Percentiles rank a stretch among this genome's conserved stretches.
These are phyloP conservation scores for Oryzias curvinotus DNA, from an alignment of 2,113 vertebrate species.

Conservation along the genomic window DNA sequence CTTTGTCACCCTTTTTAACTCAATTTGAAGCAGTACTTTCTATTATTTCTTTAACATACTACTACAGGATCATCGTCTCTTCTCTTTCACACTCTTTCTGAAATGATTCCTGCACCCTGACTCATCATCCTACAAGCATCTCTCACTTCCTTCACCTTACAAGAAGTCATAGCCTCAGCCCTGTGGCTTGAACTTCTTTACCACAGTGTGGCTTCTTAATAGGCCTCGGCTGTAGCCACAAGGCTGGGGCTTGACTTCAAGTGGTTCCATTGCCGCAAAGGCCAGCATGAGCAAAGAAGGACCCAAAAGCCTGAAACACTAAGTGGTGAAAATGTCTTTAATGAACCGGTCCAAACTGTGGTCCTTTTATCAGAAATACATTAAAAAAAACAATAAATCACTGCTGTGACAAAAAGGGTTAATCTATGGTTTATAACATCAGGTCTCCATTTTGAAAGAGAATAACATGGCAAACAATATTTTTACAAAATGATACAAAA, in stretches of 20 bases:
- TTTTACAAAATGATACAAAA: too few relatives aligned
- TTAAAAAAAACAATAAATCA: constrained; percentile 34
- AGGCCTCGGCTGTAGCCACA: constrained; percentile 64
- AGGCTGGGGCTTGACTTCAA: constrained; percentile 54
- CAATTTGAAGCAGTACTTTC: too few relatives aligned
- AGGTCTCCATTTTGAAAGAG: too few relatives aligned
- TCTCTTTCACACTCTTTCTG: constrained; percentile 10
- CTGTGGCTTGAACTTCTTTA: constrained; percentile 67
- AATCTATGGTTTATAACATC: too few relatives aligned
- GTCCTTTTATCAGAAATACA: constrained; percentile 46
- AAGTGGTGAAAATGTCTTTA: constrained; percentile 51
- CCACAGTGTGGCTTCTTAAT: constrained; percentile 72
- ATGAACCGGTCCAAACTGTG: constrained; percentile 52
- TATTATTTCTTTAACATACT: too few relatives aligned
- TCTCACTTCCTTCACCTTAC: constrained; percentile 43
- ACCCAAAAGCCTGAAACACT: constrained; percentile 40
- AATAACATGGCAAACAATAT: too few relatives aligned
- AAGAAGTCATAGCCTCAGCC: constrained; percentile 65
- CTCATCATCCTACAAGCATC: constrained; percentile 25
- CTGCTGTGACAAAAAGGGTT: too few relatives aligned
- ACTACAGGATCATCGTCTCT: not conserved
- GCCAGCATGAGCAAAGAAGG: constrained; percentile 43
- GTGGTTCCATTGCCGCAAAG: constrained; percentile 60
- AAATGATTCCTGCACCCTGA: constrained; percentile 30
- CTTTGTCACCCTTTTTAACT: too few relatives aligned